phyloP scores from a whole-genome alignment of 2,113 vertebrate species.

The Australoheros scitulus region DNA sequence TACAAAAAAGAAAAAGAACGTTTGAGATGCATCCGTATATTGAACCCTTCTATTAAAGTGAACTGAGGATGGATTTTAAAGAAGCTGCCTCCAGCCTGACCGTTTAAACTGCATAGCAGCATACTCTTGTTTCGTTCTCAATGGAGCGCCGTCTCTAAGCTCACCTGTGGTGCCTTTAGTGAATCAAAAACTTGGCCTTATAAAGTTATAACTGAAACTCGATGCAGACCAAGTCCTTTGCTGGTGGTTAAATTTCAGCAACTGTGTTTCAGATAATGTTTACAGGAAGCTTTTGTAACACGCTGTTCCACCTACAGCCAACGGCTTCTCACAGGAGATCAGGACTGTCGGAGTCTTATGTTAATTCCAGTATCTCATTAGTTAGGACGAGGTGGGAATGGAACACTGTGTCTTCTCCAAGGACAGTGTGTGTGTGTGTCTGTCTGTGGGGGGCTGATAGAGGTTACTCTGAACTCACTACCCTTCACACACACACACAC shows the following conservation, averaged over 20 bases:
- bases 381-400: slow-evolving; percentile 41
- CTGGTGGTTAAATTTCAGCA: slow-evolving; percentile 63
- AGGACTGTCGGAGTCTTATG: slow-evolving; percentile 46
- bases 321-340: slow-evolving; percentile 42
- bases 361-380: slow-evolving; percentile 67
- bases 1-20: background rate
- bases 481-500: slow-evolving; percentile 50
- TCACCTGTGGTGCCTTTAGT: slow-evolving; percentile 11
- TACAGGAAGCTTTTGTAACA: slow-evolving; percentile 63
- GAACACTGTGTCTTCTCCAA: slow-evolving; percentile 69
- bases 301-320: slow-evolving; percentile 47
- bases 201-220: slow-evolving; percentile 47
- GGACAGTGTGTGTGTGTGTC: slow-evolving; percentile 36
- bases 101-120: background rate
- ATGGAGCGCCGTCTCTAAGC: background rate
- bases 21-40: background rate
- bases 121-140: background rate
- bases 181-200: slow-evolving; percentile 51
- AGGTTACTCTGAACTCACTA: slow-evolving; percentile 62
- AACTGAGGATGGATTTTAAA: background rate
- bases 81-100: background rate
- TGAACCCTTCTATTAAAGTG: background rate
- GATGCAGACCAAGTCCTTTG: slow-evolving; percentile 15
- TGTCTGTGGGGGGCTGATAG: slow-evolving; percentile 16
- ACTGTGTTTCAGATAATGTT: slow-evolving; percentile 63